phyloP scores from a whole-genome alignment of 2,888 invertebrate species.

The Sinhomidia bicolor region DNA sequence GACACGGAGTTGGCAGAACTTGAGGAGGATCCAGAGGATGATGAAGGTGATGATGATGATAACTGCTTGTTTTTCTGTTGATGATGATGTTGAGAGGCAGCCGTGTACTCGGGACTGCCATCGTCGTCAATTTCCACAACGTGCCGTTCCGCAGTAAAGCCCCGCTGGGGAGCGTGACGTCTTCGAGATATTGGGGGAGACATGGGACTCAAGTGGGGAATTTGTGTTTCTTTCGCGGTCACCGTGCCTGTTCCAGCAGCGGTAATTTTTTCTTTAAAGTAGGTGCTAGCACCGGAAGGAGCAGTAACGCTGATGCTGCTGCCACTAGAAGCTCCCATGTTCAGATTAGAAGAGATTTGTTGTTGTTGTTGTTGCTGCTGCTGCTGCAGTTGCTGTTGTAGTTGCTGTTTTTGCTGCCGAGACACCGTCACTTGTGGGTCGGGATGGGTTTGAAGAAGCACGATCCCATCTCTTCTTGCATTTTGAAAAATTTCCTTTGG shows the following conservation, averaged over 20 bases:
- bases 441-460: slow-evolving; percentile 65
- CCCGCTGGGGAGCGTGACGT: slow-evolving; percentile 66
- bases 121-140: slow-evolving; percentile 56
- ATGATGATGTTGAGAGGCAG: not conserved
- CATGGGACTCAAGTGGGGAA: slow-evolving; percentile 36
- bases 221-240: slow-evolving; percentile 40
- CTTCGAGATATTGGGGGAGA: slow-evolving; percentile 15
- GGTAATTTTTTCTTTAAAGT: slow-evolving; percentile 62
- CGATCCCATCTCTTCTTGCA: slow-evolving; percentile 57
- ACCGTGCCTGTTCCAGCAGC: slow-evolving; percentile 28
- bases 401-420: too few species aligned
- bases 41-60: slow-evolving; percentile 10
- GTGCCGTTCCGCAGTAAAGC: slow-evolving; percentile 66
- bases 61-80: slow-evolving; percentile 14
- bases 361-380: too few species aligned
- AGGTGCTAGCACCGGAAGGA: not conserved
- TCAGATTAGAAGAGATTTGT: not conserved
- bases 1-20: not conserved
- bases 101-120: slow-evolving; percentile 10
- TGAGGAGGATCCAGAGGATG: not conserved
- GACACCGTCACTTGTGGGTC: slow-evolving; percentile 26
- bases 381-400: too few species aligned
- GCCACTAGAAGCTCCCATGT: not conserved
- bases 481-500: slow-evolving; percentile 59
- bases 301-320: not conserved